Percentiles rank a stretch among this genome's conserved stretches.
phyloP scores from a whole-genome alignment of 2,888 invertebrate genomes.

The Trachelus stipa region DNA sequence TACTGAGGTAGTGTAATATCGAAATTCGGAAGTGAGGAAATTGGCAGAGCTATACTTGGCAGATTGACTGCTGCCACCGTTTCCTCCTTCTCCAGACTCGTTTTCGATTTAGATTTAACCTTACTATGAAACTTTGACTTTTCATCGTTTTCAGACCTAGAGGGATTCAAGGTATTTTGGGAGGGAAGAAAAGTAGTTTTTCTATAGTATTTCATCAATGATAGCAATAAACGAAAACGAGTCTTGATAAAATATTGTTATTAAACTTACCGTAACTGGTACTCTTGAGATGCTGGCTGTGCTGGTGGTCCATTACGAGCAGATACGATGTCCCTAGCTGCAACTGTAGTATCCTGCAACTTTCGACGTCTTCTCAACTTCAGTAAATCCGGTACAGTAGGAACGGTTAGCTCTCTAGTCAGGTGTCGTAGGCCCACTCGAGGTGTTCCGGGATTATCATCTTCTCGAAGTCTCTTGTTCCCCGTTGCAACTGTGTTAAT shows the following conservation, averaged over 20 bases:
- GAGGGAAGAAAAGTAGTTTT: not conserved
- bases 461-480: conserved; percentile 45
- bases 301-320: conserved; percentile 46
- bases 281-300: conserved; percentile 45
- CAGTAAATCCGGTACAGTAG: conserved; percentile 74
- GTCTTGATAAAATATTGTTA: not conserved
- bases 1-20: conserved; percentile 67
- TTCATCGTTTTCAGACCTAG: conserved; percentile 51
- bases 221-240: not conserved
- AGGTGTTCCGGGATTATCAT: conserved; percentile 28
- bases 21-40: conserved; percentile 72
- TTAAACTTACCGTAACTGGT: conserved; percentile 51
- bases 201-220: not conserved
- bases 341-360: conserved; percentile 73
- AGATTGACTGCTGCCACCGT: conserved; percentile 68
- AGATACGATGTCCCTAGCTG: conserved; percentile 73
- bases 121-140: conserved; percentile 65
- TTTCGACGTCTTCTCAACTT: conserved; percentile 72
- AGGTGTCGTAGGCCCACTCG: conserved; percentile 60
- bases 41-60: conserved; percentile 70
- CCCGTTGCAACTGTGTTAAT: conserved; percentile 19
- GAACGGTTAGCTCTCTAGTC: conserved; percentile 71
- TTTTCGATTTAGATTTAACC: conserved; percentile 62
- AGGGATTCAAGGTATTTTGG: conserved; percentile 14
- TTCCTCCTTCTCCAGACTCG: conserved; percentile 60